Conservation (phyloP, 2,113 vertebrate species). For the Urocynchramus pylzowi region DNA sequence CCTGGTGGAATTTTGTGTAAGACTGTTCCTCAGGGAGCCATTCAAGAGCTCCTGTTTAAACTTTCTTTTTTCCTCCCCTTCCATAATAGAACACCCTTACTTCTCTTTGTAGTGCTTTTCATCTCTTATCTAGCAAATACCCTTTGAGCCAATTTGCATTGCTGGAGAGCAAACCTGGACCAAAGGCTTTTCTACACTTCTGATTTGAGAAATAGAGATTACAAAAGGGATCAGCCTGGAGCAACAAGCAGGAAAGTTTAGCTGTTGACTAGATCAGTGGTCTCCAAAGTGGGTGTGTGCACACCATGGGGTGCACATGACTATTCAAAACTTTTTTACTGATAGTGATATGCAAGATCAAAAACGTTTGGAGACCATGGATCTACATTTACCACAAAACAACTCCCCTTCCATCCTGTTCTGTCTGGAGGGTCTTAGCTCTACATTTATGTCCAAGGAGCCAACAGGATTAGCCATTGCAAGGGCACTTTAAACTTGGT, state of each 20-base stretch:
- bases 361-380: neutral
- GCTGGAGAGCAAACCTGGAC: neutral
- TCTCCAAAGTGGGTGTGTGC: neutral
- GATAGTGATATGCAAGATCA: neutral
- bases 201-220: neutral
- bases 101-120: neutral
- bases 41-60: neutral
- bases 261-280: neutral
- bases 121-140: neutral
- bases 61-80: neutral
- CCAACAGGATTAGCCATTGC: neutral
- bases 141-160: neutral
- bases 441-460: neutral
- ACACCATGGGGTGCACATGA: neutral
- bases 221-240: neutral
- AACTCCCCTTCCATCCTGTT: neutral
- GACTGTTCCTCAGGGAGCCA: neutral
- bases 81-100: neutral
- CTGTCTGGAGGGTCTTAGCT: neutral
- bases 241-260: neutral
- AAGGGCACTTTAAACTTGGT: neutral
- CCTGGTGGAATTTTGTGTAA: neutral
- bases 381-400: neutral
- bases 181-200: neutral
- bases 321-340: neutral